Base-by-base conservation (phyloP, 1,140 invertebrate species). In the Drosophila takahashii region DNA sequence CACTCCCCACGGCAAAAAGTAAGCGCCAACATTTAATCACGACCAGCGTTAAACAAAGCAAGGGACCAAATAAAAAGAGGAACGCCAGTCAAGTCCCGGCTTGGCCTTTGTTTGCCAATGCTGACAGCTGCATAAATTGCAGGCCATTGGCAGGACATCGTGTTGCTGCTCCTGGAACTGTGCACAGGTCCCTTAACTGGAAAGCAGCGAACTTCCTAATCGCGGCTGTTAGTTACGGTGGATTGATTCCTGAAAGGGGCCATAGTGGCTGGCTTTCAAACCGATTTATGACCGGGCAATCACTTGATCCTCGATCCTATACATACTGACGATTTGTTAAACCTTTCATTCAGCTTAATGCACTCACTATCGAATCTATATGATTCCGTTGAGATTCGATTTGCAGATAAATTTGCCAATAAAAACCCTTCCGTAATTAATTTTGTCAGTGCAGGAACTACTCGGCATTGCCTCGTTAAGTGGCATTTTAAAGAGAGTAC, bases 91-190 rank as follows among this genome's bases (percentile, higher is more conserved):
- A 58, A 45, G 18, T 52, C 42, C 56, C 64, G 34, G 61, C 53
- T 59, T 64, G 3, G 37, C 53, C 41, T 51, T 48, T 51, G 53
- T 60, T 66, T 56, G 50, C 26, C 41, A 52, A 37, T 60, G 73
- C 48, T 80, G 77, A 69, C 72, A 73, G 61, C 67, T 87, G 57
- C 79, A 87, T 86, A 81, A 87, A 87, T 87, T 81, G 47, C 67
- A 39, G 6, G 39, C 58, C 47, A 58, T 62, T 44, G 57, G 15
- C 60, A 34, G 65, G 61, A 66, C 22, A 36, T 26, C 18, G 56
- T 22, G 51, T 32, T 27, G 4, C 37, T 41, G 37, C 13, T 59
- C 26, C 6, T 32, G 29, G 29, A 8, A 32, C 29, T 32, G 2
- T 15, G n/a, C 15, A 2, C 3, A 16, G 39, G 39, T 16, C 15